phyloP scores from a whole-genome alignment of 2,797 vertebrate species.

The Hapalemur alaotrensis region DNA sequence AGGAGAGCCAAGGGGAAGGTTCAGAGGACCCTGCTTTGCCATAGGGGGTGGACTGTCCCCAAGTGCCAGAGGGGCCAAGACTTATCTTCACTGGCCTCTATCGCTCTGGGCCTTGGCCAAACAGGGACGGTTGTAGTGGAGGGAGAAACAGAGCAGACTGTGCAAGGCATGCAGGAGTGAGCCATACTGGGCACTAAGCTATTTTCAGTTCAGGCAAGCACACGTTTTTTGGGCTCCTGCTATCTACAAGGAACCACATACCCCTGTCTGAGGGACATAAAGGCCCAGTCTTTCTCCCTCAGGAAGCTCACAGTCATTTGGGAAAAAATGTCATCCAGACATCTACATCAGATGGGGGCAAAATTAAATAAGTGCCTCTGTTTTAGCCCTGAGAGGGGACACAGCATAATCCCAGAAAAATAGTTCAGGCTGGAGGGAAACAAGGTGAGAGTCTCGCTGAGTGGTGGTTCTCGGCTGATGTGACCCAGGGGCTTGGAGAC shows the following conservation, averaged over 20 bases:
- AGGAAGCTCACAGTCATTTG: conserved; percentile 20
- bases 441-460: background rate
- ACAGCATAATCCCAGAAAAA: background rate
- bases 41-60: background rate
- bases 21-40: background rate
- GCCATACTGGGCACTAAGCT: background rate
- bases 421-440: background rate
- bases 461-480: background rate
- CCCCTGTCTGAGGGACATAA: background rate
- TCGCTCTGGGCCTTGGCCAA: background rate
- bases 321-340: background rate
- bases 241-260: background rate
- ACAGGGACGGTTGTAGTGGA: background rate
- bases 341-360: background rate
- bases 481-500: background rate
- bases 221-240: background rate
- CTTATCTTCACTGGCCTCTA: background rate
- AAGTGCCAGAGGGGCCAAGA: background rate
- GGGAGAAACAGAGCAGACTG: background rate
- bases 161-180: background rate
- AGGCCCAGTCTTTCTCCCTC: background rate
- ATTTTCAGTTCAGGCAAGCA: background rate
- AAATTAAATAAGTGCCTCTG: conserved; percentile 24
- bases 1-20: background rate
- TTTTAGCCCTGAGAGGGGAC: background rate